Evolutionary conservation across 1,140 invertebrate genomes (phyloP), one percentile per base, ranked within the genome.

Genomic region (Chlorops oryzae): DNA sequence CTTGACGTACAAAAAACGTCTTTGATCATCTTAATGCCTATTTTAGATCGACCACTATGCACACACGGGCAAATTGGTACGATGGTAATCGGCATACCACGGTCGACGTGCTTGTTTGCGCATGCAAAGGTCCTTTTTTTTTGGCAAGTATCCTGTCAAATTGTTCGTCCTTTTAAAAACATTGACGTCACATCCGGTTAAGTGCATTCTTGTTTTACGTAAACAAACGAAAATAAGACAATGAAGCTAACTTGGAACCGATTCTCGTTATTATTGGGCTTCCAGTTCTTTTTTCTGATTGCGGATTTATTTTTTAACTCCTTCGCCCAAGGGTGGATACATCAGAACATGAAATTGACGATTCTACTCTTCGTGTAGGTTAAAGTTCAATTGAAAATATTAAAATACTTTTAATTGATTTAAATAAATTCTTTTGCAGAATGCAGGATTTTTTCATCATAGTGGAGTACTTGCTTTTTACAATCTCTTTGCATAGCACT

Each of bases 391-490:
- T 21, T 28, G 10, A 25, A 10, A 34, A 3, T 15, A 5, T 18
- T 12, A 9, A 15, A 15, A 32, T 13, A 12, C 18, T 23, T 5
- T 2, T 43, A 2, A 34, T 32, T 2, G 2, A 3, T 12, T 15
- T 18, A 22, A 23, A 45, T 2, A 42, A 10, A 20, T 2, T 20
- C 12, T 35, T 32, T 74, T 77, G 54, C 55, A 86, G 85, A 46
- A 76, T 80, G 54, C 84, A 87, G 73, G 83, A 86, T 63, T 75
- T 83, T 38, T 82, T 81, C 57, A 72, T 85, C 3, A 78, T 86
- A 28, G 68, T 83, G 23, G 78, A 83, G 5, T 70, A 86, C 40
- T 78, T 81, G 1, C 65, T 80, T 28, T 75, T 86, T 44, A 64
- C 85, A 15, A 75, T 84, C 48, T 81, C 79, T 44, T 80, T 86